phyloP scores from a whole-genome alignment of 2,797 vertebrate species.

The Melanotaenia nigrans region DNA sequence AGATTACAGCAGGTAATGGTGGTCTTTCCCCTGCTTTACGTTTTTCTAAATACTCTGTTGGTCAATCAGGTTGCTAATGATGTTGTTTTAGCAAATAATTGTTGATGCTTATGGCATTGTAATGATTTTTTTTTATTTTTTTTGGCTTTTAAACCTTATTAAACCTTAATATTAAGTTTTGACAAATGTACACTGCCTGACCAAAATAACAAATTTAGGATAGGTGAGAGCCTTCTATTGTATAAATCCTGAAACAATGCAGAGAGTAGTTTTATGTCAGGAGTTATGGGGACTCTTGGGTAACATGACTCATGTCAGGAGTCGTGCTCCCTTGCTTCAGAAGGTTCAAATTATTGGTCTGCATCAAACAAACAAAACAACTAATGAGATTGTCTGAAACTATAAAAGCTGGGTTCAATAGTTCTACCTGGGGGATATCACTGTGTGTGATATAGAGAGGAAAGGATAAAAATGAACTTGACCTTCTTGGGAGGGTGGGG shows the following conservation, averaged over 20 bases:
- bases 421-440: no score
- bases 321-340: background rate
- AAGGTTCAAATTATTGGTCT: background rate
- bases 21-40: slow-evolving; percentile 8
- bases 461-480: no score
- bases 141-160: background rate
- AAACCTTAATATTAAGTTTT: background rate
- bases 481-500: no score
- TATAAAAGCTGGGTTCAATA: background rate
- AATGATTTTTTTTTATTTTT: no score
- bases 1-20: slow-evolving; percentile 17
- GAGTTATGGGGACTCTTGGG: background rate
- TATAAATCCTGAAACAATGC: background rate
- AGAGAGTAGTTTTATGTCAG: background rate
- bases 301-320: background rate
- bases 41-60: background rate
- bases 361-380: background rate
- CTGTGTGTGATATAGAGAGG: no score
- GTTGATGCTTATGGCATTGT: background rate
- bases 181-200: background rate
- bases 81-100: background rate
- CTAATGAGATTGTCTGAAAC: background rate
- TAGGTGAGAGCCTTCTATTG: background rate
- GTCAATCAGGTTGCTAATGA: background rate
- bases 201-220: background rate